Evolutionary conservation across 2,113 vertebrate species (phyloP).

Genomic region (Ailurus styani): DNA sequence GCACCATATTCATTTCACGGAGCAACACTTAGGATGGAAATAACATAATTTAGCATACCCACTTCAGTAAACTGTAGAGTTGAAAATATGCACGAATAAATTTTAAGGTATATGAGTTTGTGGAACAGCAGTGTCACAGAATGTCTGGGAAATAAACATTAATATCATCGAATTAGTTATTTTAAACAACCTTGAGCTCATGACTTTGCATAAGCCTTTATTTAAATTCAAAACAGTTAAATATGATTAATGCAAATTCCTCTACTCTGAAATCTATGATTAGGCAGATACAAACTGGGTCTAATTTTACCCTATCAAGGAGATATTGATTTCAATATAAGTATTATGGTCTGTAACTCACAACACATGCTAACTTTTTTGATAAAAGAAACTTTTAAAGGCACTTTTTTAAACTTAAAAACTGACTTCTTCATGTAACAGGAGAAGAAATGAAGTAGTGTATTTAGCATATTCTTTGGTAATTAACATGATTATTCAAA

Average conservation of each 20-base stretch:
- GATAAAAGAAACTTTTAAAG: not conserved
- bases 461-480: not conserved
- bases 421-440: not conserved
- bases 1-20: conserved; percentile 55
- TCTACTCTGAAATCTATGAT: conserved; percentile 20
- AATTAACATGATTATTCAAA: not conserved
- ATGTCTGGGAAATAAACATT: conserved; percentile 51
- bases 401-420: not conserved
- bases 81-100: conserved; percentile 61
- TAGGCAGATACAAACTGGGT: conserved; percentile 14
- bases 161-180: conserved; percentile 42
- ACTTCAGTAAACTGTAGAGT: conserved; percentile 46
- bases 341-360: not conserved
- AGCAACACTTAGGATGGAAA: conserved; percentile 53
- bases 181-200: conserved; percentile 53
- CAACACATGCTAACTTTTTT: not conserved
- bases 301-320: conserved; percentile 11
- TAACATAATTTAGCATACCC: conserved; percentile 50
- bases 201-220: conserved; percentile 44
- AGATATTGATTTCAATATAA: conserved; percentile 28
- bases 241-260: conserved; percentile 45
- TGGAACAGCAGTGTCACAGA: conserved; percentile 49
- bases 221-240: conserved; percentile 52
- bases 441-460: not conserved
- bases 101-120: conserved; percentile 60